Evolutionary conservation across 2,888 invertebrate species (phyloP).

Genomic region (Sphaeridia pumilis): DNA sequence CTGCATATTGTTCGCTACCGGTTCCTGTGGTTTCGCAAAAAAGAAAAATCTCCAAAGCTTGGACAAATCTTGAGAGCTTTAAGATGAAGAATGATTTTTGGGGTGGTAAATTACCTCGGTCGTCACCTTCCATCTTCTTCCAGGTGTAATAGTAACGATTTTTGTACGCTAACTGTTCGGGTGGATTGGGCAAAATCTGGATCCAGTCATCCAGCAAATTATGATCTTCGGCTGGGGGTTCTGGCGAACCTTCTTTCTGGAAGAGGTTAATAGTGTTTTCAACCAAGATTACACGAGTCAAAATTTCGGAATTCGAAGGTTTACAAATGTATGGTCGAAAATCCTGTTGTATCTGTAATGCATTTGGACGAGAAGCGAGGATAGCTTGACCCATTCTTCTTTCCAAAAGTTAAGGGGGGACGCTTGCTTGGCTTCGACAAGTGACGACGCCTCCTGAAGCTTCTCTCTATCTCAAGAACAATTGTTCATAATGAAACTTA

Average conservation of each 20-base stretch:
- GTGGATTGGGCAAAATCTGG: background rate
- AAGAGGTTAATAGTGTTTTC: background rate
- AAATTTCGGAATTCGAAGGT: background rate
- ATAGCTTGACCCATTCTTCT: slow-evolving; percentile 18
- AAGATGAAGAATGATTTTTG: background rate
- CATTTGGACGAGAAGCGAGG: slow-evolving; percentile 10
- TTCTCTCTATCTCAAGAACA: background rate
- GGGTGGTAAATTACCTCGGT: slow-evolving; percentile 2
- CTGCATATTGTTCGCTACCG: background rate
- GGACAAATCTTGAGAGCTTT: too few relatives aligned
- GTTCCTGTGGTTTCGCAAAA: background rate
- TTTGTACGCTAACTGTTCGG: background rate
- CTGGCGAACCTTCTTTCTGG: slow-evolving; percentile 8
- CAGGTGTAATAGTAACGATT: slow-evolving; percentile 7
- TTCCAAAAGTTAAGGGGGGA: slow-evolving; percentile 8
- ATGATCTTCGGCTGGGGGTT: slow-evolving; percentile 2
- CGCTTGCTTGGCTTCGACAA: background rate
- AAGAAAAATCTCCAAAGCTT: background rate
- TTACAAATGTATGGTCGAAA: slow-evolving; percentile 15
- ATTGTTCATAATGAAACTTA: background rate
- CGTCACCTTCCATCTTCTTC: background rate
- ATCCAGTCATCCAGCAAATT: slow-evolving; percentile 7
- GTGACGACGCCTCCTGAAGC: slow-evolving; percentile 4
- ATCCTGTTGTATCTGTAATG: slow-evolving; percentile 16
- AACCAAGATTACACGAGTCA: background rate